Base-by-base conservation (phyloP, 2,113 vertebrate species). In the Melanerpes formicivorus region DNA sequence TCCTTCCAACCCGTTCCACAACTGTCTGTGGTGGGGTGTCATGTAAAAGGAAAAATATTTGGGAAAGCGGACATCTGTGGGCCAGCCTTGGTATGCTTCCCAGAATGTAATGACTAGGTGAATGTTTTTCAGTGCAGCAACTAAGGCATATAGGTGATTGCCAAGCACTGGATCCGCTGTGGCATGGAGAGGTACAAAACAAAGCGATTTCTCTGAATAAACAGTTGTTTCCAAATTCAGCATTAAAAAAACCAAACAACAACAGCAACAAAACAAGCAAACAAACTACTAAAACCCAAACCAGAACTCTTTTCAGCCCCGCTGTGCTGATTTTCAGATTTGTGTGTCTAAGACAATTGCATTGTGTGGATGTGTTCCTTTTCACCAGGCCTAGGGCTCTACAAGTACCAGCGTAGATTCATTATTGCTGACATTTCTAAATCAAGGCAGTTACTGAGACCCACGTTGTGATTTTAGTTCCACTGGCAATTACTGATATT, bases 41-140 rank as follows among this genome's bases (percentile, higher is more conserved):
- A 80, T 95, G 88, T 91, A 94, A 96, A 95, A 95, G 85, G 85
- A 93, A 95, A 96, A 96, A 75, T 95, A 96, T 93, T 95, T 83
- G 85, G 90, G 71, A 69, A 88, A 93, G 83, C 9, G n/a, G 95
- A 94, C 92, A 90, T 94, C 93, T 96, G 93, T 87, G 93, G 95
- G 93, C 89, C 93, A 95, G 93, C 85, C 48, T 88, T 96, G 95
- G 93, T 95, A 69, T 71, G 54, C 34, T 95, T 95, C 95, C 95
- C 93, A 95, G 95, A 96, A 91, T 74, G 90, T 96, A 96, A 95
- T 94, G 92, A 95, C 95, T 94, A 96, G 95, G 95, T 95, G 92
- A 96, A 96, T 95, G 95, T 95, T 96, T 91, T 95, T 95, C 88
- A 95, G 90, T 2, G 0, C 77, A 93, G 92, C 92, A 86, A 18